These are phyloP conservation scores for Allophyes oxyacanthae DNA, from an alignment of 2,888 invertebrate genomes.

Conservation along the genomic window DNA sequence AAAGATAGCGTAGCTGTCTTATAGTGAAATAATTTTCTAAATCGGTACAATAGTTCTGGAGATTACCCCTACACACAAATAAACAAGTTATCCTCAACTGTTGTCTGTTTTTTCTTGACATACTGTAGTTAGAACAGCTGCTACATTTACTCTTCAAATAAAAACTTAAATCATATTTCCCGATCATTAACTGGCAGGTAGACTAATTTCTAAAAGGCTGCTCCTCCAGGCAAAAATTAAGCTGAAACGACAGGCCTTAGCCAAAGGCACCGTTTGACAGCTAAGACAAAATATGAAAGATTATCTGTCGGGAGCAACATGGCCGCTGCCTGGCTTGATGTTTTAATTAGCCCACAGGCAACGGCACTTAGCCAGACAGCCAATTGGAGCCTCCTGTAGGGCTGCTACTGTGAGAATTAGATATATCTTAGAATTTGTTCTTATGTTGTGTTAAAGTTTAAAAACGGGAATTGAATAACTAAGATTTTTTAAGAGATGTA, in stretches of 20 bases:
- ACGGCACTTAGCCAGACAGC: constrained; percentile 78
- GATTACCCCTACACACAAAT: too few species aligned
- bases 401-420: constrained; percentile 57
- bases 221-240: constrained; percentile 30
- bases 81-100: too few species aligned
- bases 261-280: constrained; percentile 72
- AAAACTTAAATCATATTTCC: constrained; percentile 7
- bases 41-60: too few species aligned
- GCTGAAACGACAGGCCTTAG: constrained; percentile 33
- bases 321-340: constrained; percentile 74
- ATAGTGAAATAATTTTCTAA: too few species aligned
- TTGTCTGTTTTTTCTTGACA: too few species aligned
- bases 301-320: constrained; percentile 76
- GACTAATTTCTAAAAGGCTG: constrained; percentile 37
- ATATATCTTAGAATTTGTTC: neutral
- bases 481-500: too few species aligned
- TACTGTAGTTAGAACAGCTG: too few species aligned
- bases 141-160: too few species aligned
- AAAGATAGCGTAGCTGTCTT: too few species aligned
- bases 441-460: neutral
- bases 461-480: too few species aligned
- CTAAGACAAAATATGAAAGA: constrained; percentile 87
- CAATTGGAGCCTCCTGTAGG: constrained; percentile 74
- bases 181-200: constrained; percentile 27
- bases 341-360: constrained; percentile 88